A percentile compares a stretch with the other conserved stretches of the same genome.
phyloP scores from a whole-genome alignment of 2,888 invertebrate genomes.

The Entomobrya multifasciata region DNA sequence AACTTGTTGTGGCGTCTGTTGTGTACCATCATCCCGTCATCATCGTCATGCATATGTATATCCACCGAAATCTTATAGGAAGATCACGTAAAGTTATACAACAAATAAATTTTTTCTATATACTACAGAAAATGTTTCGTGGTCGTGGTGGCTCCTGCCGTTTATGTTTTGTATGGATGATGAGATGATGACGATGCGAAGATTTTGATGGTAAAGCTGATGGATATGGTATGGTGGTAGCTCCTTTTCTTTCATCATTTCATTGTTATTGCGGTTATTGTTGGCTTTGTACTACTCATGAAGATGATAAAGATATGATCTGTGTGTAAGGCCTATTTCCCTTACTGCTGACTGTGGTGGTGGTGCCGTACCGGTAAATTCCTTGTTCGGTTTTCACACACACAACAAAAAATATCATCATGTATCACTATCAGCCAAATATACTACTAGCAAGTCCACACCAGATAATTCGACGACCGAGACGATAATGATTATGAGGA shows the following conservation, averaged over 20 bases:
- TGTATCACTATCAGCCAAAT: no score
- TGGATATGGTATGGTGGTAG: slow-evolving; percentile 33
- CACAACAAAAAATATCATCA: slow-evolving; percentile 37
- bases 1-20: neutral
- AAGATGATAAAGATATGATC: neutral
- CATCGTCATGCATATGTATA: neutral
- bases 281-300: neutral
- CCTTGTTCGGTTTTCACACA: slow-evolving; percentile 56
- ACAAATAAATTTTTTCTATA: no score
- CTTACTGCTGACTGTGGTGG: no score
- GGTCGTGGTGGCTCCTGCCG: slow-evolving; percentile 55
- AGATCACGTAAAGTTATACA: no score
- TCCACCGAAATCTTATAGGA: neutral
- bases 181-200: slow-evolving; percentile 51
- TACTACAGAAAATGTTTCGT: neutral
- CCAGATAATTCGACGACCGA: slow-evolving; percentile 19
- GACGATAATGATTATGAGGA: slow-evolving; percentile 12
- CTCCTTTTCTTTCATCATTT: slow-evolving; percentile 43
- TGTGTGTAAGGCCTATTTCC: no score
- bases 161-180: slow-evolving; percentile 54
- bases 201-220: slow-evolving; percentile 30
- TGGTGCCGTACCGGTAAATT: slow-evolving; percentile 55
- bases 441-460: no score
- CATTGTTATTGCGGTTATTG: neutral
- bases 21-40: neutral